Base-by-base conservation (phyloP, 2,113 vertebrate species). In the Equus przewalskii region DNA sequence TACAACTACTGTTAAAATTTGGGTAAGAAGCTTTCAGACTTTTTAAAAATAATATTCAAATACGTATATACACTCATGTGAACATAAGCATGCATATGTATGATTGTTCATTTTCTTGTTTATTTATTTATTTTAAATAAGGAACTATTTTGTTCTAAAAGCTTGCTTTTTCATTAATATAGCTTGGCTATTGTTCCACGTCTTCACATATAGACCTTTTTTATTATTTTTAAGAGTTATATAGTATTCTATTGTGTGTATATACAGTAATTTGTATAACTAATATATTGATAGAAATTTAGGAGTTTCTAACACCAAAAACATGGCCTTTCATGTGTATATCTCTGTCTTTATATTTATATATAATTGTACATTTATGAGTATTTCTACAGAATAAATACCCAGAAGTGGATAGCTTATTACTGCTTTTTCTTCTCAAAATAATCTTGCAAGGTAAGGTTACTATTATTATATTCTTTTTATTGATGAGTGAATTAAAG, bases 391-490 rank as follows among this genome's bases (percentile, higher is more conserved):
- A 73, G 18, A 91, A 44, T 75, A 58, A 79, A 56, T 91, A 49
- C 6, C 30, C 26, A 69, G 5, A 91, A 85, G 6, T 88, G 0
- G 5, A 93, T 91, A 46, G 7, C 3, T 96, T 65, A 94, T 85
- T 94, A 70, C 11, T 60, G 46, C 81, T 96, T 81, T 60, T 88
- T 91, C 84, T 76, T 79, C 7, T 93, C 80, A 92, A 67, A 72
- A 87, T 69, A 69, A 69, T 1, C 30, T 54, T 51, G 9, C 18
- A 75, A 36, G 1, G 3, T 70, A 67, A 94, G 22, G 18, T 73
- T 91, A 62, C 4, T 69, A 49, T 91, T 75, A 73, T 79, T 91
- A 22, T 28, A 46, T 6, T 49, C 7, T 79, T 49, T 96, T 92
- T 73, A 83, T 49, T 92, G n/a, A 64, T 73, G 65, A 69, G 16